These are phyloP conservation scores for Linurgus olivaceus DNA, from an alignment of 2,797 vertebrate genomes.

Conservation along the genomic window DNA sequence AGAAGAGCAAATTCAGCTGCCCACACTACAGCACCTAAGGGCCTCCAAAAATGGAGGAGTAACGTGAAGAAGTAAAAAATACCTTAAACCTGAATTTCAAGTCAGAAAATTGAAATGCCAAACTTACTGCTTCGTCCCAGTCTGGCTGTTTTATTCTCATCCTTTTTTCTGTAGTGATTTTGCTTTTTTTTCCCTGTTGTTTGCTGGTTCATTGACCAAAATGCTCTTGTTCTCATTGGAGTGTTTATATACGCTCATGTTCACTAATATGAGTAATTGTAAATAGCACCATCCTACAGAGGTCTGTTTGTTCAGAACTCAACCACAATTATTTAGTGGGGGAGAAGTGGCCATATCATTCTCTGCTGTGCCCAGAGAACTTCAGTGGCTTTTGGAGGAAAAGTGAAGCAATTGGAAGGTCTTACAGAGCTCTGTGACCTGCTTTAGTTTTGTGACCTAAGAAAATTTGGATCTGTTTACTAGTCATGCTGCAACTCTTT, in stretches of 20 bases:
- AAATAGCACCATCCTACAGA: background rate
- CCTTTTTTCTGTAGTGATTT: background rate
- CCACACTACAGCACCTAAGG: background rate
- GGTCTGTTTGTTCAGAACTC: conserved; percentile 19
- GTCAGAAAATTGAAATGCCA: background rate
- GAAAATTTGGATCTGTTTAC: background rate
- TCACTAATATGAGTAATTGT: background rate
- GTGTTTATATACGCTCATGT: background rate
- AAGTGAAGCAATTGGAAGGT: background rate
- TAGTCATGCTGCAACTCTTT: background rate
- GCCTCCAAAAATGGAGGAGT: background rate
- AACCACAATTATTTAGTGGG: background rate
- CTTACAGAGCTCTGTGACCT: background rate
- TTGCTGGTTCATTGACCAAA: conserved; percentile 14
- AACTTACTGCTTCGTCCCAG: background rate
- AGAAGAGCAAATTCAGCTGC: background rate
- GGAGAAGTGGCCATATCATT: background rate
- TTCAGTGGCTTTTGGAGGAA: background rate
- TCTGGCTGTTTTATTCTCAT: background rate
- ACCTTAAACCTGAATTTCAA: background rate
- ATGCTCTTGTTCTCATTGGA: background rate
- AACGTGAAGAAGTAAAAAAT: background rate
- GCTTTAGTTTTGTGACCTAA: background rate
- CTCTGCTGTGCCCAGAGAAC: background rate
- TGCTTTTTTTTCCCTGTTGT: background rate